Evolutionary conservation across 1,140 invertebrate species (phyloP).

Genomic region (Drosophila nigromelanica): DNA sequence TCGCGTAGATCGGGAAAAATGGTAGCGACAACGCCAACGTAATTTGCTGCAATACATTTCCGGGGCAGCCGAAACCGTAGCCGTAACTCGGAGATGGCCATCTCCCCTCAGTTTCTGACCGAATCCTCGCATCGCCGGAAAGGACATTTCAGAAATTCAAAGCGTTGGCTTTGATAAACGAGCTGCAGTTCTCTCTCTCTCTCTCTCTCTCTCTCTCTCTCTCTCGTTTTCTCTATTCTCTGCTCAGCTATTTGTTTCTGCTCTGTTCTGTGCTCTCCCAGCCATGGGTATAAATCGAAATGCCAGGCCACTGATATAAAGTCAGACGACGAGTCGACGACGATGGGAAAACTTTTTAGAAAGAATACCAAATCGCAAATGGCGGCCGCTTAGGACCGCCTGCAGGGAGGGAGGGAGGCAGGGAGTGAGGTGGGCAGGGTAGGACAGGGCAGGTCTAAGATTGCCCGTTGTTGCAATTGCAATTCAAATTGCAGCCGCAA

Average conservation of each 20-base stretch:
- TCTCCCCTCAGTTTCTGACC: neutral
- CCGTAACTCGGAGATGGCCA: neutral
- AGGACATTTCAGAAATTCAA: constrained; percentile 78
- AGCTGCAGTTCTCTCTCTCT: constrained; percentile 46
- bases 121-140: constrained; percentile 51
- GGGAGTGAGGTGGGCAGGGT: no score
- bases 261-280: constrained; percentile 3
- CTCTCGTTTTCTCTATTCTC: constrained; percentile 9
- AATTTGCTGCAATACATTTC: constrained; percentile 76
- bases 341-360: constrained; percentile 37
- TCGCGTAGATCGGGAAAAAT: constrained; percentile 65
- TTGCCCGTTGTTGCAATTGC: constrained; percentile 46
- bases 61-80: constrained; percentile 26
- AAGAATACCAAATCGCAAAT: constrained; percentile 41
- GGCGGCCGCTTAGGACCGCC: neutral
- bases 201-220: constrained; percentile 18
- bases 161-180: constrained; percentile 79
- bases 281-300: constrained; percentile 45
- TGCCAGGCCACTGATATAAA: constrained; percentile 31
- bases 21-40: constrained; percentile 68
- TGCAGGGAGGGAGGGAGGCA: no score
- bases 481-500: constrained; percentile 77
- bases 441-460: no score
- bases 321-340: constrained; percentile 27
- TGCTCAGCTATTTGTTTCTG: neutral